These are phyloP conservation scores for Drosophila demipolita DNA, from an alignment of 2,888 invertebrate species.

Conservation along the genomic window DNA sequence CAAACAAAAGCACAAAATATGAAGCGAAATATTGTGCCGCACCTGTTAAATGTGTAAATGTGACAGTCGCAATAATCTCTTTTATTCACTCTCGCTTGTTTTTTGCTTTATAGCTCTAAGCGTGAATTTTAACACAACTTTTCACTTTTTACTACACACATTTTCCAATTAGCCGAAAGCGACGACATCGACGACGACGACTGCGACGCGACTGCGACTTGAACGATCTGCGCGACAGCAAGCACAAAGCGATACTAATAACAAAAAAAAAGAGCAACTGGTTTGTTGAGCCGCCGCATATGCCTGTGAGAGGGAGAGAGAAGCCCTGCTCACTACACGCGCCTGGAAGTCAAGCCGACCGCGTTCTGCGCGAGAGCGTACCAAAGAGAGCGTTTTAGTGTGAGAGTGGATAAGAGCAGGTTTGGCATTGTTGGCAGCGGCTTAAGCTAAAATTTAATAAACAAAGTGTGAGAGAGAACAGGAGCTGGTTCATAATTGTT, in stretches of 20 bases:
- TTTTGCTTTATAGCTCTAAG: constrained; percentile 10
- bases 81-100: constrained; percentile 9
- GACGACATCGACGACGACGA: constrained; percentile 3
- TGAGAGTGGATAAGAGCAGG: constrained; percentile 27
- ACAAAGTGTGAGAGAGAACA: neutral
- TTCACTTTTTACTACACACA: constrained; percentile 67
- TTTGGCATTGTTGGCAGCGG: constrained; percentile 39
- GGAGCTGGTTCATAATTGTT: neutral
- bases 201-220: constrained; percentile 19
- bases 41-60: constrained; percentile 47
- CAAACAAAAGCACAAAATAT: constrained; percentile 43
- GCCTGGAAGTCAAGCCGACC: constrained; percentile 50
- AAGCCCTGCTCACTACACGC: constrained; percentile 13
- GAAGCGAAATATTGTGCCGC: constrained; percentile 18
- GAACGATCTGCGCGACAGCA: constrained; percentile 66
- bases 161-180: constrained; percentile 53
- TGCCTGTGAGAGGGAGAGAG: constrained; percentile 17
- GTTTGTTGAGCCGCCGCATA: constrained; percentile 48
- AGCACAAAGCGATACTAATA: constrained; percentile 72
- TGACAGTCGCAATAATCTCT: constrained; percentile 1
- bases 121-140: constrained; percentile 53
- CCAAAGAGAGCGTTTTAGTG: constrained; percentile 14
- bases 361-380: constrained; percentile 16
- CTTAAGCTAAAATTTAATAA: constrained; percentile 43
- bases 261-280: constrained; percentile 67